Conservation (phyloP, 2,113 vertebrate genomes). For the Boleophthalmus pectinirostris region DNA sequence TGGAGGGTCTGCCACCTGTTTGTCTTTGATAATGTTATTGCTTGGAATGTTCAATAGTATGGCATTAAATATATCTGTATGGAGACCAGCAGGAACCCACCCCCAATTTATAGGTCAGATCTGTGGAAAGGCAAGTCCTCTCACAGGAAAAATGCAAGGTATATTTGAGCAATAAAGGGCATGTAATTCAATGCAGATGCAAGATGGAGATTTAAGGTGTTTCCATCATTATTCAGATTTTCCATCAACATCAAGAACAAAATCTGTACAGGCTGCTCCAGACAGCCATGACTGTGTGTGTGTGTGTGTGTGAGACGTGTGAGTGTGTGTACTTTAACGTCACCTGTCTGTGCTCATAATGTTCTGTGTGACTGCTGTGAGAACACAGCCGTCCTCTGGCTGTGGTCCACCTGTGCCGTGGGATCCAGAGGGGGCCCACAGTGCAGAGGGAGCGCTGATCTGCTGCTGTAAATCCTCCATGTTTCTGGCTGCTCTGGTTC, state of each 20-base stretch:
- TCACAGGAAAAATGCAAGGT: too few species aligned
- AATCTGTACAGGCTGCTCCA: background rate
- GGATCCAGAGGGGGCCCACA: conserved; percentile 66
- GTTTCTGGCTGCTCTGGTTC: conserved; percentile 49
- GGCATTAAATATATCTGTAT: too few species aligned
- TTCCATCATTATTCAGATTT: background rate
- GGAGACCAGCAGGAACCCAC: too few species aligned
- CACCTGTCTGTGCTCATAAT: background rate
- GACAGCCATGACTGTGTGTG: too few species aligned
- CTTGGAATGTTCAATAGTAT: too few species aligned
- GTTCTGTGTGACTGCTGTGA: background rate
- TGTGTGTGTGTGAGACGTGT: too few species aligned
- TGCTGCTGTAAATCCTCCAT: conserved; percentile 27
- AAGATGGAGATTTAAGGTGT: background rate
- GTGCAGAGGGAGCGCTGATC: conserved; percentile 48
- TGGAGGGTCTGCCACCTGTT: too few species aligned
- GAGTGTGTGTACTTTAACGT: background rate
- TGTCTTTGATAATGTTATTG: too few species aligned
- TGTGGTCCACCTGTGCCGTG: conserved; percentile 46
- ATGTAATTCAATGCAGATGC: too few species aligned
- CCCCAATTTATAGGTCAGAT: too few species aligned
- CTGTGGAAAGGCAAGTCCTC: too few species aligned
- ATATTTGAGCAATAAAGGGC: too few species aligned
- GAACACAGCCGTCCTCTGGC: background rate
- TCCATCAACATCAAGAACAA: background rate